Base-by-base conservation (phyloP, 2,888 invertebrate species). In the Nymphalis polychloros region DNA sequence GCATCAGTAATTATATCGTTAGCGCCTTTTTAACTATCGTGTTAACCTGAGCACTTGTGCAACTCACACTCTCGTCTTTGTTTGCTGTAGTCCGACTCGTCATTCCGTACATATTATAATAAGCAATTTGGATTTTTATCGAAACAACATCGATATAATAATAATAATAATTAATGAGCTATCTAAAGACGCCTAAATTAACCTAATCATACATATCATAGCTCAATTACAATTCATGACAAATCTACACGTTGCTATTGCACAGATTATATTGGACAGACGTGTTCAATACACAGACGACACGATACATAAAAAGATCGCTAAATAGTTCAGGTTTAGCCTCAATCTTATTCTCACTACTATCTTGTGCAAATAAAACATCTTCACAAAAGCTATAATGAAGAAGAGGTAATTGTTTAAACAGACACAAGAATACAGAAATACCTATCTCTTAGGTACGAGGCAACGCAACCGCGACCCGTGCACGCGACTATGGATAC, bases 361-460 rank as follows among this genome's bases (percentile, higher is more conserved):
- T 88, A 88, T 92, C 84, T 91, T 91, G 91, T 91, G 92, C 92
- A 92, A 92, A 84, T 84, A 60, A 90, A 86, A 84, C 78, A 78
- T 87, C 83, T 78, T 86, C 91, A 92, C 92, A 90, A 88, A 92
- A 92, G 92, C 92, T 88, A 88, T 88, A 84, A 84, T 83, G 82
- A 84, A 84, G 79, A 80, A 90, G 90, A 91, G 89, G 90, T 90
- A 91, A 89, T 87, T 82, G 86, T 87, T 89, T 87, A 88, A 90
- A 90, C 86, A 85, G 90, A 90, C 91, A 90, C 88, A 90, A 89
- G 85, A 90, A 90, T 87, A 91, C 89, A 90, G 88, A 89, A 88
- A 89, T 87, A 91, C 87, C 90, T 90, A 91, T 86, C 76, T 73
- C 79, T 88, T 87, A 89, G 88, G 88, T 68, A 63, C 57, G 19